Conservation (phyloP, 2,113 vertebrate species). For the Lophius piscatorius region DNA sequence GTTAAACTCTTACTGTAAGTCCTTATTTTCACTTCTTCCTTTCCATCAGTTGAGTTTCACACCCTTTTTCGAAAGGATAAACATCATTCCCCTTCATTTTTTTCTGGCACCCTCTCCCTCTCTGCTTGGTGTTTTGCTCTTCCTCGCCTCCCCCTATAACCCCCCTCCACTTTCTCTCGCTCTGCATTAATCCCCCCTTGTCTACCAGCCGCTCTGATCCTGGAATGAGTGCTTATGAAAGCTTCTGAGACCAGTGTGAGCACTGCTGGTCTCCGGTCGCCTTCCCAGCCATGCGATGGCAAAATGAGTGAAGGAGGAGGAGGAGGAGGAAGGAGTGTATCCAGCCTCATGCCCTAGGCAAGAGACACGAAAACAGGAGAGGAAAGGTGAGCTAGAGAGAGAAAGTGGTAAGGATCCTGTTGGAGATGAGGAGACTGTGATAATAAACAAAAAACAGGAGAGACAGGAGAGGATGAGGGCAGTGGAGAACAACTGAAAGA, state of each 20-base stretch:
- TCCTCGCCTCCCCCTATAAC: slow-evolving; percentile 32
- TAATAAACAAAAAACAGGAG: slow-evolving; percentile 17
- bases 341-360: slow-evolving; percentile 28
- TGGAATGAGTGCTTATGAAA: slow-evolving; percentile 58
- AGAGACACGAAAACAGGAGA: slow-evolving; percentile 13
- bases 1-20: not conserved
- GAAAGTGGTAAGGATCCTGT: slow-evolving; percentile 41
- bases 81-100: slow-evolving; percentile 50
- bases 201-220: slow-evolving; percentile 64
- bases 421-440: slow-evolving; percentile 26
- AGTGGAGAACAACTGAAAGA: slow-evolving; percentile 31
- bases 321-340: slow-evolving; percentile 4
- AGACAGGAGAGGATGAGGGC: slow-evolving; percentile 16
- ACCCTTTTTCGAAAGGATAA: slow-evolving; percentile 29
- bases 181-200: slow-evolving; percentile 60
- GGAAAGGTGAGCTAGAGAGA: not conserved
- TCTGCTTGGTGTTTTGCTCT: slow-evolving; percentile 52
- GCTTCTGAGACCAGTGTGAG: slow-evolving; percentile 52
- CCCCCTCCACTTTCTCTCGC: slow-evolving; percentile 26
- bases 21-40: slow-evolving; percentile 35
- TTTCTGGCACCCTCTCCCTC: slow-evolving; percentile 41
- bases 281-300: slow-evolving; percentile 37
- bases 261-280: slow-evolving; percentile 56
- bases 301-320: slow-evolving; percentile 21
- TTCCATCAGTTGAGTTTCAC: slow-evolving; percentile 56